Evolutionary conservation across 2,888 invertebrate species (phyloP), one percentile per base, ranked within the genome.

Genomic region (Stramonita haemastoma): DNA sequence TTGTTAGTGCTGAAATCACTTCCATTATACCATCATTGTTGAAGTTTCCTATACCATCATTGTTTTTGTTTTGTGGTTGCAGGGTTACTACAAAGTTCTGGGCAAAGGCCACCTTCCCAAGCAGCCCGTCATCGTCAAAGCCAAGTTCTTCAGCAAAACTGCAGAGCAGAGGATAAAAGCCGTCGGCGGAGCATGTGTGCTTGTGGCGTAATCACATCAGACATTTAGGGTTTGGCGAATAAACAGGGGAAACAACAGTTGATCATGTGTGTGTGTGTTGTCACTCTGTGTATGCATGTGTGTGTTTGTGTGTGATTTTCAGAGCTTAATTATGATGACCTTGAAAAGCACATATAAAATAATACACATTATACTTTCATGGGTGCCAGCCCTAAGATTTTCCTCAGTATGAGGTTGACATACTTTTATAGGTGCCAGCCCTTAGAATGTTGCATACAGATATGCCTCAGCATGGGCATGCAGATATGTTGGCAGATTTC

Each of bases 51-150:
- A 46, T 46, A 46, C 46, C 46, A 46, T 73, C n/a, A 26, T 73
- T 73, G n/a, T 4, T n/a, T 1, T 73, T 79, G 29, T 79, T 32
- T n/a, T 17, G 92, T 97, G 57, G 88, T 93, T 97, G 13, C 96
- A 98, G 99, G 99, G 99, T 94, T 99, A 98, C 97, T 98, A 98
- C 97, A 99, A 99, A 96, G 97, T 99, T 94, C 97, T 99, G 95
- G 99, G 99, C 92, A 99, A 99, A 96, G 99, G 99, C 93, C 97
- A 98, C 92, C 97, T 99, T 92, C 99, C 99, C 92, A 98, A 98
- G 94, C 98, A 98, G 96, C 99, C 99, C 90, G 98, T 99, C 93
- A 99, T 99, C 96, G 99, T 99, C 90, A 99, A 99, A 96, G 99
- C 99, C 56, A 99, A 99, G 96, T 99, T 98, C 97, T 99, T 99